These are phyloP conservation scores for Palythoa grandis DNA, from an alignment of 92 coral and sea anemone species.

Conservation along the genomic window DNA sequence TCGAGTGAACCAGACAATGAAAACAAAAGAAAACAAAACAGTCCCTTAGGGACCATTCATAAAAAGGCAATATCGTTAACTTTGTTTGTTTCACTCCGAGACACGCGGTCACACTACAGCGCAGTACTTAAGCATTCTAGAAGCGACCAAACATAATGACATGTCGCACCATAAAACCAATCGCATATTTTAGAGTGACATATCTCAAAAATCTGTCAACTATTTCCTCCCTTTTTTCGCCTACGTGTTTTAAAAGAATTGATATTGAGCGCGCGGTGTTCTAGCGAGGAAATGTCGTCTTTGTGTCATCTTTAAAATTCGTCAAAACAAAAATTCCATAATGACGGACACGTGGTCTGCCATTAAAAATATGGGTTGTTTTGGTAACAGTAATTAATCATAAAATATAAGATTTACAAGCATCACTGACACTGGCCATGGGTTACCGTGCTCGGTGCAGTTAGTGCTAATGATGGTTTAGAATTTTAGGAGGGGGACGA, in stretches of 20 bases:
- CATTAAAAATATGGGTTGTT: neutral
- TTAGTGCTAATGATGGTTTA: no score
- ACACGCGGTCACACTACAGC: neutral
- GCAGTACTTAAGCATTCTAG: no score
- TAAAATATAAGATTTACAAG: no score
- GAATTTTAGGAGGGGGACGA: no score
- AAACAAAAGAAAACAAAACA: constrained; percentile 1
- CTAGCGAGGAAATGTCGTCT: neutral
- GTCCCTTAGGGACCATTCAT: neutral
- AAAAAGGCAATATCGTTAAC: neutral
- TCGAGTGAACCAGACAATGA: neutral
- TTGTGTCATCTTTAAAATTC: neutral
- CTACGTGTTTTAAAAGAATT: constrained; percentile 16
- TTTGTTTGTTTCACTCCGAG: neutral
- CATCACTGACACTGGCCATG: no score
- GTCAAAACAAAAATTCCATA: neutral
- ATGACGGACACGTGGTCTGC: neutral
- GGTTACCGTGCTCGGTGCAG: no score
- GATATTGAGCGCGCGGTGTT: neutral
- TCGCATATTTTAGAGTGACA: constrained; percentile 29
- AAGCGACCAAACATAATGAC: neutral
- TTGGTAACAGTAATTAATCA: neutral
- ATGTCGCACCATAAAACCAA: neutral
- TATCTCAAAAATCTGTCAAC: constrained; percentile 13
- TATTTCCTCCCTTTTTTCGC: constrained; percentile 10